These are phyloP conservation scores for Eupithecia tripunctaria DNA, from an alignment of 2,888 invertebrate genomes.

Conservation along the genomic window DNA sequence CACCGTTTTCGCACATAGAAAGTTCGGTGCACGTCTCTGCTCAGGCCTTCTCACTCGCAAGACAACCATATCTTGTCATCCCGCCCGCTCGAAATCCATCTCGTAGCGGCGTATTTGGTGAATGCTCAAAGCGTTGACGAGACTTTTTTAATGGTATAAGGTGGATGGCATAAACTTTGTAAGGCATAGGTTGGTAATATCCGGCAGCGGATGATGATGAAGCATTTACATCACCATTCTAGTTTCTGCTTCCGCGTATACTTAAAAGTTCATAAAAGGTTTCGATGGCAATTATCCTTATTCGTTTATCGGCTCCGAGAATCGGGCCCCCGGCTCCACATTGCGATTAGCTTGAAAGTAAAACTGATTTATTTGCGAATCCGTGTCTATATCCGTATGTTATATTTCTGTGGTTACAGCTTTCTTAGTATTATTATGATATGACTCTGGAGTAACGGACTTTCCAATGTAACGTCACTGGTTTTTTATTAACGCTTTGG, in stretches of 20 bases:
- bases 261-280: background rate
- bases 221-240: background rate
- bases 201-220: too few relatives aligned
- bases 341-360: background rate
- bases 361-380: background rate
- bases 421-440: background rate
- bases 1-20: too few relatives aligned
- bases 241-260: background rate
- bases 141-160: too few relatives aligned
- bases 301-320: background rate
- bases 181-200: too few relatives aligned
- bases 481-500: background rate
- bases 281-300: background rate
- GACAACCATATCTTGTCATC: too few relatives aligned
- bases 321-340: background rate
- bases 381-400: background rate
- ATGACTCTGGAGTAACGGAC: background rate
- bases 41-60: too few relatives aligned
- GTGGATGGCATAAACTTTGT: too few relatives aligned
- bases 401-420: too few relatives aligned
- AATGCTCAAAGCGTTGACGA: too few relatives aligned
- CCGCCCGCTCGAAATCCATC: too few relatives aligned
- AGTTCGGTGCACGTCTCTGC: too few relatives aligned
- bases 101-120: too few relatives aligned
- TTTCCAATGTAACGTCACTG: background rate